Evolutionary conservation across 2,888 invertebrate genomes (phyloP), one percentile per base, ranked within the genome.

Genomic region (Coleophora flavipennella): DNA sequence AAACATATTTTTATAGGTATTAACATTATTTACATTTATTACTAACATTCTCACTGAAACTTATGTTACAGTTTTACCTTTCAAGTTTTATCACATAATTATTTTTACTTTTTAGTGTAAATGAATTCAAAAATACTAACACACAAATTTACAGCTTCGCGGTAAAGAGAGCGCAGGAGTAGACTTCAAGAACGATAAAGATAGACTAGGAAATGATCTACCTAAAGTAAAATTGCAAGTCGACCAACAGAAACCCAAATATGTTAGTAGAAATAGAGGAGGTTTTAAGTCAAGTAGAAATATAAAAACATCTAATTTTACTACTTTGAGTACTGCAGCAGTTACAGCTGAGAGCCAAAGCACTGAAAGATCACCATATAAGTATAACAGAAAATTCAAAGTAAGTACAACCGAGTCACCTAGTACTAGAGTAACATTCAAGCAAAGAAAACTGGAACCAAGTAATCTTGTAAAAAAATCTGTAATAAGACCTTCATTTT

Each of bases 381-480:
- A 80, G 53, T 83, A 65, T 45, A 79, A 51, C 39, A 70, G 81
- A 58, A 83, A 78, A 59, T 65, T 71, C 34, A 79, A 79, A 62
- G 46, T 34, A 11, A 62, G 67, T 14, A 64, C 73, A 14, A 67
- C 69, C 10, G 67, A 62, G 42, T 38, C 59, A 34, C 54, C 76
- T 3, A 62, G 52, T 41, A 42, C 42, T 33, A 69, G 68, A 42
- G 55, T 40, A 12, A 41, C 51, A 36, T 42, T 45, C 20, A 67
- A 67, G 6, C 20, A 20, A 48, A 59, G 31, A 20, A 73, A 64
- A 55, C 52, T 58, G 34, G 71, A 70, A 47, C 48, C 50, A 14
- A 66, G 45, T 38, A 59, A 50, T 36, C 38, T 55, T 2, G 31
- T 56, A 25, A 83, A 71, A 53, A 81, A 75, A 41, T 38, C 69